Conservation (phyloP, 2,888 invertebrate genomes). For the Nebria salina region DNA sequence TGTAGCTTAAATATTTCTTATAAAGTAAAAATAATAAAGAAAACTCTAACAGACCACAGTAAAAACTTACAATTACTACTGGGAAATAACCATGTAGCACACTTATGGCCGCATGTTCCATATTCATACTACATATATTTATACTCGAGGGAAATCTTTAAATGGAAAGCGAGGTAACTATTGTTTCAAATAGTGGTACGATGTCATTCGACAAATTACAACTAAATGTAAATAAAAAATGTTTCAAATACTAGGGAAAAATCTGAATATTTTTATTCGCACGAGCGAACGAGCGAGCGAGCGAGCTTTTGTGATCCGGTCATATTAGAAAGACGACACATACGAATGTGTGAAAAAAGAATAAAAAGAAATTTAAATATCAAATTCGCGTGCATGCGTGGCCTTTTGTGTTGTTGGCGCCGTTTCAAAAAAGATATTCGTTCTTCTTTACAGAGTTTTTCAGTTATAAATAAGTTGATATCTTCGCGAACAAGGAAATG, state of each 20-base stretch:
- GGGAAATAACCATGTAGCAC: neutral
- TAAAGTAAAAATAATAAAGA: neutral
- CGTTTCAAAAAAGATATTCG: constrained; percentile 26
- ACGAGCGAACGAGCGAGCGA: neutral
- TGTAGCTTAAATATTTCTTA: neutral
- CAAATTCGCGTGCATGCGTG: constrained; percentile 35
- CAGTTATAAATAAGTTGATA: constrained; percentile 39
- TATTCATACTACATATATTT: neutral
- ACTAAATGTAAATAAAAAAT: neutral
- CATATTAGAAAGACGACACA: constrained; percentile 35
- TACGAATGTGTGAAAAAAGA: constrained; percentile 1
- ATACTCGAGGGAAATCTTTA: neutral
- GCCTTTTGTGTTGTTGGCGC: constrained; percentile 37
- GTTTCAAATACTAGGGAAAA: neutral
- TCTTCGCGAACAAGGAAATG: constrained; percentile 20
- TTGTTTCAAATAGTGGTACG: neutral
- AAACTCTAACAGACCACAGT: neutral
- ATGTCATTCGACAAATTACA: neutral
- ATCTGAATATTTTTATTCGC: neutral
- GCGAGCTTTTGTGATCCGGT: constrained; percentile 38
- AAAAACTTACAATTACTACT: neutral
- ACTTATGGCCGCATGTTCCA: neutral
- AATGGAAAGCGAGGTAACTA: neutral
- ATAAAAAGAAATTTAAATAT: constrained; percentile 42
- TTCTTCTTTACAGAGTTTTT: constrained; percentile 18